Conservation (phyloP, 2,888 invertebrate species). For the Merodon equestris region DNA sequence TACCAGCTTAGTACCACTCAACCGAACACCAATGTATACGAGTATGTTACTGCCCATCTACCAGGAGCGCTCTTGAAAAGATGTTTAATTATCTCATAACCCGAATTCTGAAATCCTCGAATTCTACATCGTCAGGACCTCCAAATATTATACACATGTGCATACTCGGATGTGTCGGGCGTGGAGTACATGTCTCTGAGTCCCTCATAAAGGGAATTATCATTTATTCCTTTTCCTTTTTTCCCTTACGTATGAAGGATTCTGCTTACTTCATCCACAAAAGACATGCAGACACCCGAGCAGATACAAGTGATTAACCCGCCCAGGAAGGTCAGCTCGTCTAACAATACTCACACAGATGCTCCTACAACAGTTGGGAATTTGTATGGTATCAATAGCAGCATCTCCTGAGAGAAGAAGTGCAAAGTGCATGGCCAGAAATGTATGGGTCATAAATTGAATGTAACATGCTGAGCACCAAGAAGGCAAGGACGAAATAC, state of each 20-base stretch:
- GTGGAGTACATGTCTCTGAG: no score
- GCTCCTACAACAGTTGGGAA: no score
- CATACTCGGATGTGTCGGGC: no score
- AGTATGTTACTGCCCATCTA: slow-evolving; percentile 47
- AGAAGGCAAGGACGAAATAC: slow-evolving; percentile 19
- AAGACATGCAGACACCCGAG: slow-evolving; percentile 28
- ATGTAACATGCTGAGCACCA: slow-evolving; percentile 58
- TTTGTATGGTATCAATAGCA: slow-evolving; percentile 2
- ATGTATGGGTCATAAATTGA: slow-evolving; percentile 61
- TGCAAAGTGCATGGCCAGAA: slow-evolving; percentile 64
- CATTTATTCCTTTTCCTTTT: slow-evolving; percentile 14
- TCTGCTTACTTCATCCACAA: slow-evolving; percentile 42
- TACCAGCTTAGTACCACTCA: slow-evolving; percentile 47
- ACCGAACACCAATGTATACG: slow-evolving; percentile 18
- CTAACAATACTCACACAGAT: no score
- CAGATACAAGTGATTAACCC: slow-evolving; percentile 61
- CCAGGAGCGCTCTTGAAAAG: slow-evolving; percentile 33
- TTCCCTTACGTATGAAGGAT: slow-evolving; percentile 45
- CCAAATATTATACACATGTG: slow-evolving; percentile 30
- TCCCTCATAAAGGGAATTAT: slow-evolving; percentile 34
- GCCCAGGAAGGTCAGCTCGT: slow-evolving; percentile 1
- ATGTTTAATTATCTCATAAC: slow-evolving; percentile 67
- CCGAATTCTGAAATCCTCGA: slow-evolving; percentile 32
- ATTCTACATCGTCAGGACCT: not conserved
- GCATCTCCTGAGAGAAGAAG: slow-evolving; percentile 23